These are phyloP conservation scores for Typhlomys cinereus DNA, from an alignment of 2,113 vertebrate genomes.

Conservation along the genomic window DNA sequence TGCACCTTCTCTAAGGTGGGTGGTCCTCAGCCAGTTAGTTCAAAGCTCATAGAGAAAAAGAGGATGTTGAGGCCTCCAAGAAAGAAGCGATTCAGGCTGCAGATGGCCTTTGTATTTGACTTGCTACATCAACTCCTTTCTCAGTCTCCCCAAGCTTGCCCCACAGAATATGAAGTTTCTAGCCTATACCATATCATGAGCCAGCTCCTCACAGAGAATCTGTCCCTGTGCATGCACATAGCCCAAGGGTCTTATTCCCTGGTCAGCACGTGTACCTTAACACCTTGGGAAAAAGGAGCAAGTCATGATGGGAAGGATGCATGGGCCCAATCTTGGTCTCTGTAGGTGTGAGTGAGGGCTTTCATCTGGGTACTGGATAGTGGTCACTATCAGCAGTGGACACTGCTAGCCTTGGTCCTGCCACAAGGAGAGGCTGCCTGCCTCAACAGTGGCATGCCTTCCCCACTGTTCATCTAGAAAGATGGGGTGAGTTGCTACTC, in stretches of 20 bases:
- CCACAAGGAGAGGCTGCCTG: background rate
- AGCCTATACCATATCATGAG: fast-evolving
- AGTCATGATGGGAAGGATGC: fast-evolving
- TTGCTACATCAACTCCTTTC: background rate
- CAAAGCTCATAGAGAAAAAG: background rate
- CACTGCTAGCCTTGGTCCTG: background rate
- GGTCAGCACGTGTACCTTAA: background rate
- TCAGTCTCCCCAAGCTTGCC: background rate
- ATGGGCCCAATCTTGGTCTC: background rate
- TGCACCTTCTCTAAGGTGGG: background rate
- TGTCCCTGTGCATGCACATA: background rate
- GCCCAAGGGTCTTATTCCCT: background rate
- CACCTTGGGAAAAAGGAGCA: background rate
- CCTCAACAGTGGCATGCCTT: background rate
- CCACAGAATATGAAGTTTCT: background rate
- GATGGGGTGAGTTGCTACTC: background rate
- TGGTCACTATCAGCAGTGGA: fast-evolving
- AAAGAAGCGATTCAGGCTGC: background rate
- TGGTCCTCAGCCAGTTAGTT: background rate
- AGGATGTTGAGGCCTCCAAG: background rate
- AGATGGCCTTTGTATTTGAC: background rate
- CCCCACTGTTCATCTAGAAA: background rate
- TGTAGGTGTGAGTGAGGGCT: background rate
- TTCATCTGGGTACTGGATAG: background rate
- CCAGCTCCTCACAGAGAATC: background rate